Evolutionary conservation across 35 echinoderm and acorn worm species (phyloP), one percentile per base, ranked within the genome.

Genomic region (Anneissia japonica): DNA sequence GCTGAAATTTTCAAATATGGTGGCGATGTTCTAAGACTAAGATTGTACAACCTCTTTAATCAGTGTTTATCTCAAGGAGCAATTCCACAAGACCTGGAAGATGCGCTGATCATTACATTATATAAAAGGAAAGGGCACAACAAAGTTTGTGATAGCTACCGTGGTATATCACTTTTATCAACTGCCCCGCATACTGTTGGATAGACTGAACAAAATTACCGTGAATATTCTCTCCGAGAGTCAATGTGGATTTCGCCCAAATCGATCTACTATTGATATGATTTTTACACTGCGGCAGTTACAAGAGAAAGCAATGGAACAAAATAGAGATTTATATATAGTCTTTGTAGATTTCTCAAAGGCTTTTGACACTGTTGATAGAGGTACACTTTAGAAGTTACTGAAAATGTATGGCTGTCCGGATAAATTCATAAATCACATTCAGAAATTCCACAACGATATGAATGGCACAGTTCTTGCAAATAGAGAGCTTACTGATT

Each of bases 291-390:
- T 89, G 38, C 31, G 87, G 33, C 81, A 89, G 33, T 29, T 79
- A 17, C 82, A 90, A 7, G 83, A 91, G 74, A 84, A 91, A 73
- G 73, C 43, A 21, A 84, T 84, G 3, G 37, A 90, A 74, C 88
- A 90, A 83, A 32, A 84, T 0, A 43, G 80, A 84, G 32, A 21
- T 28, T 73, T 84, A 55, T 82, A 74, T 74, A 79, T 82, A 34
- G 46, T 86, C 83, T 72, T 86, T 41, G 40, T 81, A 26, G 90
- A 91, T 74, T 91, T 91, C 55, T 78, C 45, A 23, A 86, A 91
- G 51, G 90, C 84, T 30, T 91, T 91, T 75, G 84, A 76, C 90
- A 86, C 90, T 13, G 90, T 91, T 3, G 35, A 81, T 26, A 46
- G 84, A 91, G 79, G 82, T 19, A 81, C 41, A 46, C 79, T 91